A percentile compares a stretch with the other conserved stretches of the same genome.
Conservation (phyloP, 2,888 invertebrate genomes). For the Cerceris rybyensis region DNA sequence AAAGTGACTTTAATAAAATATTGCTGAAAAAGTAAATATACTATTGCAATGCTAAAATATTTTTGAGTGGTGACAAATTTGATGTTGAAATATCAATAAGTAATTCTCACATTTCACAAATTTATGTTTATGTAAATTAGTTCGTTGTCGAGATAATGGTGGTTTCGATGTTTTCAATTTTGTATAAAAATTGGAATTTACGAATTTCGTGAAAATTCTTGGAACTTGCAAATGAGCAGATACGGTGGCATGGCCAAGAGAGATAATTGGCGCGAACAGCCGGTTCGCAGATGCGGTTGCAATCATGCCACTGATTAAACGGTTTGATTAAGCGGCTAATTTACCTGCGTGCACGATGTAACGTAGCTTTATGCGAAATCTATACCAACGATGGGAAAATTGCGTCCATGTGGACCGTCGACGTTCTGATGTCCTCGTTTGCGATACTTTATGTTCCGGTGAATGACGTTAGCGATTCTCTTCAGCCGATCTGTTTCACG, state of each 20-base stretch:
- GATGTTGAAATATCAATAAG: too few relatives aligned
- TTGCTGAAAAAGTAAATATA: too few relatives aligned
- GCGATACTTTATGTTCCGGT: constrained; percentile 33
- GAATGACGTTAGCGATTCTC: constrained; percentile 32
- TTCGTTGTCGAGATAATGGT: too few relatives aligned
- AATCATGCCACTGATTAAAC: constrained; percentile 80
- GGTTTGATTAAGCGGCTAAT: constrained; percentile 80
- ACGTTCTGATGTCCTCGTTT: constrained; percentile 23
- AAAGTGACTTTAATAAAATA: too few relatives aligned
- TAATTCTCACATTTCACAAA: too few relatives aligned
- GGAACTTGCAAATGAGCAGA: background rate
- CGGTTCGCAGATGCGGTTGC: constrained; percentile 77
- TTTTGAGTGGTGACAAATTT: too few relatives aligned
- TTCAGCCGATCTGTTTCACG: constrained; percentile 11
- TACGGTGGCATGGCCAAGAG: constrained; percentile 18
- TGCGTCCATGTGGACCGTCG: constrained; percentile 14
- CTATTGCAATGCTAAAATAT: too few relatives aligned
- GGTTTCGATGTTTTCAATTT: too few relatives aligned
- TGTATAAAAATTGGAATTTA: too few relatives aligned
- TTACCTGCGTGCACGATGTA: constrained; percentile 69
- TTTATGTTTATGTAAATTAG: too few relatives aligned
- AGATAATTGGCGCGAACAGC: constrained; percentile 73
- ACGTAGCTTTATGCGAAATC: constrained; percentile 68
- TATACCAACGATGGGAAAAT: constrained; percentile 49
- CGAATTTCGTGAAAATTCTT: too few relatives aligned